Base-by-base conservation (phyloP, 2,888 invertebrate species). In the Noctuana brunneofusca region DNA sequence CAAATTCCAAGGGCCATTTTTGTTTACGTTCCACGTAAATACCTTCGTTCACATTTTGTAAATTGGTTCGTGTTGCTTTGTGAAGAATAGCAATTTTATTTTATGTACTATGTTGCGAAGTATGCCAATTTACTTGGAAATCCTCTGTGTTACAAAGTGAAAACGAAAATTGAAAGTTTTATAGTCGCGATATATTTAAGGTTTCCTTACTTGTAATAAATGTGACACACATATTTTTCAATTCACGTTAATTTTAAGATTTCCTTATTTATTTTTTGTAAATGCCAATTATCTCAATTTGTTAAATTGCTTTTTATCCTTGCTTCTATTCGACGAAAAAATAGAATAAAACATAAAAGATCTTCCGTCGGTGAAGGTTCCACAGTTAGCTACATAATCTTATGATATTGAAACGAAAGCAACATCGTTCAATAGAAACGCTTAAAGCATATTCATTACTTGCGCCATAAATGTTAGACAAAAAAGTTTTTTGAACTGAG, bases 1-100 rank as follows among this genome's bases (percentile, higher is more conserved):
- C n/a, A n/a, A n/a, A n/a, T n/a, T n/a, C n/a, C n/a, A n/a, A 57
- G 56, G 32, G 12, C 16, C 30, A n/a, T 43, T 56, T 46, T 46
- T 30, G 56, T 56, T 46, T 27, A 43, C 27, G 24, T 12, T 41
- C 11, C 54, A 24, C 24, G 35, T 20, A 54, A 41, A 16, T 46
- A 18, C 46, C 14, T 38, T n/a, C n/a, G n/a, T n/a, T 27, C 9
- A 18, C 24, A 20, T 43, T 55, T 27, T 43, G 8, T 41, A 43
- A 41, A 22, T 24, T 55, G 16, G 18, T 55, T 27, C 18, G 46
- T 22, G 46, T 22, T 12, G 20, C 46, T 22, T n/a, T 22, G 46
- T 24, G 9, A 41, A 20, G n/a, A 12, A 46, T 43, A 16, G 14
- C 16, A 12, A 43, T 41, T 55, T 43, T 41, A 43, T 55, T 55